These are phyloP conservation scores for Patella depressa DNA, from an alignment of 2,888 invertebrate genomes.

Conservation along the genomic window DNA sequence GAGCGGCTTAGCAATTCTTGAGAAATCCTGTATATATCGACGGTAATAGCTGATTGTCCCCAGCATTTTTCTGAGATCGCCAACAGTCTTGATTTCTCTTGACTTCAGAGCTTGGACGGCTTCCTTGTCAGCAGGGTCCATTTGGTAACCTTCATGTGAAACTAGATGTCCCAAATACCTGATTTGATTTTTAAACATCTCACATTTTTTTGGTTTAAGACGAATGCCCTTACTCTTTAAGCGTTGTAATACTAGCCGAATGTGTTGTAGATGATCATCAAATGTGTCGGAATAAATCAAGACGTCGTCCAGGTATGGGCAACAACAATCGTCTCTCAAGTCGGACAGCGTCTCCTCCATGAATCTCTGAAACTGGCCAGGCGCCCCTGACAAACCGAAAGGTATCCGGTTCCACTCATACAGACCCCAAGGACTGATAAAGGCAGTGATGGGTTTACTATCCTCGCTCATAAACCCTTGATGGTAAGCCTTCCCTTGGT, in stretches of 20 bases:
- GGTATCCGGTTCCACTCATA: conserved; percentile 34
- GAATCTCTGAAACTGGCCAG: conserved; percentile 29
- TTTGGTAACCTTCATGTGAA: conserved; percentile 29
- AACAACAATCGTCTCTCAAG: conserved; percentile 24
- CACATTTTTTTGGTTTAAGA: conserved; percentile 35
- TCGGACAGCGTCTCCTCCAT: conserved; percentile 30
- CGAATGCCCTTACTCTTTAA: conserved; percentile 33
- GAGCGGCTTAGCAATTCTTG: conserved; percentile 20
- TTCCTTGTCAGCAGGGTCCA: conserved; percentile 28
- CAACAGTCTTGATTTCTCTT: conserved; percentile 19
- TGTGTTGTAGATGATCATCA: conserved; percentile 18
- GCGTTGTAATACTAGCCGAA: conserved; percentile 20
- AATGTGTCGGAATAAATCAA: conserved; percentile 26
- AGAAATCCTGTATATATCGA: conserved; percentile 30
- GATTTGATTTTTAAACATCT: conserved; percentile 30
- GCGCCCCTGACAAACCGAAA: conserved; percentile 32
- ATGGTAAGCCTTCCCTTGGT: conserved; percentile 34
- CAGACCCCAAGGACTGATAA: conserved; percentile 31
- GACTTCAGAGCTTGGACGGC: conserved; percentile 27
- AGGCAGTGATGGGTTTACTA: conserved; percentile 31
- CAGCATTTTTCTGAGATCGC: conserved; percentile 29
- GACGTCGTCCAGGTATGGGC: conserved; percentile 33
- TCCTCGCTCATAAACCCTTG: conserved; percentile 31
- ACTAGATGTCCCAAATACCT: conserved; percentile 39
- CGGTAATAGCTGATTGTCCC: conserved; percentile 33